Conservation (phyloP, 2,888 invertebrate genomes). For the Monoplex corrugatus region DNA sequence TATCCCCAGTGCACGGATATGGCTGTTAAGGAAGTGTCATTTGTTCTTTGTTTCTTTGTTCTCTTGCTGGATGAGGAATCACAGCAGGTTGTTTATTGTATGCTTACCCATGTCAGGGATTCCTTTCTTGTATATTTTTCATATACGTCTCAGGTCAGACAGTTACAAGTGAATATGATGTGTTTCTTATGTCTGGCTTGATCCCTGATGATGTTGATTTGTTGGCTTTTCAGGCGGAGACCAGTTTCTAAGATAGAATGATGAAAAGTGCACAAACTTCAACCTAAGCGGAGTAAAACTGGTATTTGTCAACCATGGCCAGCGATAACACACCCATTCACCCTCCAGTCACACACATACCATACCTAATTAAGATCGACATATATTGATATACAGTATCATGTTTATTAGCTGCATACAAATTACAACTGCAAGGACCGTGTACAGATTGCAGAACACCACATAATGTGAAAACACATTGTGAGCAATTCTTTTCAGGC, state of each 20-base stretch:
- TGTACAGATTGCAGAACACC: neutral
- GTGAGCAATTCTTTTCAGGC: conserved; percentile 44
- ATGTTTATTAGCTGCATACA: neutral
- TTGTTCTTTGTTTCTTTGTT: no score
- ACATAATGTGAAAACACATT: conserved; percentile 34
- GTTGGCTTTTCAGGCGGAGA: conserved; percentile 51
- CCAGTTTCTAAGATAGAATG: conserved; percentile 50
- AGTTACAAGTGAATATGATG: neutral
- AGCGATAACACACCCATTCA: conserved; percentile 1
- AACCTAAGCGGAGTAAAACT: conserved; percentile 49
- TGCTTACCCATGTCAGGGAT: no score
- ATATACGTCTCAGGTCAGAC: no score
- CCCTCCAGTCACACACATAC: conserved; percentile 27
- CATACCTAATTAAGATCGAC: conserved; percentile 24
- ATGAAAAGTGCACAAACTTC: conserved; percentile 39
- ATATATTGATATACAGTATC: conserved; percentile 10
- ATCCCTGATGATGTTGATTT: conserved; percentile 45
- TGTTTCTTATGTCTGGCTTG: neutral
- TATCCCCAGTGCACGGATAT: no score
- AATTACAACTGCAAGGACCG: neutral
- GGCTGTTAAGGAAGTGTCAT: no score
- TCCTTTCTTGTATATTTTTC: no score
- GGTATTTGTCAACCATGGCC: conserved; percentile 36
- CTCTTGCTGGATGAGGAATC: neutral
- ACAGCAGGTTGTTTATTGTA: no score